Evolutionary conservation across 2,113 vertebrate species (phyloP).

Genomic region (Platysteira castanea): DNA sequence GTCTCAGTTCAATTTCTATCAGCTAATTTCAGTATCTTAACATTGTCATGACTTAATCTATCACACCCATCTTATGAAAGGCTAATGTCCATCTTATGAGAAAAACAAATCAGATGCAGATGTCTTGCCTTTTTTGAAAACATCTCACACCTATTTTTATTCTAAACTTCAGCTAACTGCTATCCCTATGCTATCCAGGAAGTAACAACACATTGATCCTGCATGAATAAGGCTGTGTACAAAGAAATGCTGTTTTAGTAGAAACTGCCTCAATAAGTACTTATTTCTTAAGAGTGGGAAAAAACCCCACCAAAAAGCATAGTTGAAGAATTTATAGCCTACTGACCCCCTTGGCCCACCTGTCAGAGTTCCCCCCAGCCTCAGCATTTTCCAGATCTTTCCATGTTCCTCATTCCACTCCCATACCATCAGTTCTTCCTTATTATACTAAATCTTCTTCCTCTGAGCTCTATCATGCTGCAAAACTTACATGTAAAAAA

Average conservation of each 20-base stretch:
- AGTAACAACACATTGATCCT: background rate
- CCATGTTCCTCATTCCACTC: background rate
- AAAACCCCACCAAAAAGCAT: fast-evolving
- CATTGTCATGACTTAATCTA: background rate
- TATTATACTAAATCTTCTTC: background rate
- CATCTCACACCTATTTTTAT: background rate
- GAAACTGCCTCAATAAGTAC: background rate
- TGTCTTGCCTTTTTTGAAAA: background rate
- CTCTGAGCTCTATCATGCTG: background rate
- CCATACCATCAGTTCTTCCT: background rate
- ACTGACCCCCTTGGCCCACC: background rate
- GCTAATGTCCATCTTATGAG: background rate
- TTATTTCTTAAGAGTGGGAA: background rate
- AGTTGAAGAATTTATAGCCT: background rate
- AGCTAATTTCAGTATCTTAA: background rate
- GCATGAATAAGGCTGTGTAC: background rate
- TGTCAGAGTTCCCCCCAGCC: background rate
- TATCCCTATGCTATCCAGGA: background rate
- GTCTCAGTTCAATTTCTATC: background rate
- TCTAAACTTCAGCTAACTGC: background rate
- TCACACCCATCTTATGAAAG: background rate
- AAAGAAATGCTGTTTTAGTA: background rate
- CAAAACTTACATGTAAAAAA: background rate
- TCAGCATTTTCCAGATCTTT: background rate
- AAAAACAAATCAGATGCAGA: background rate